phyloP scores from a whole-genome alignment of 2,113 vertebrate species.

The Andinoacara biseriatus region DNA sequence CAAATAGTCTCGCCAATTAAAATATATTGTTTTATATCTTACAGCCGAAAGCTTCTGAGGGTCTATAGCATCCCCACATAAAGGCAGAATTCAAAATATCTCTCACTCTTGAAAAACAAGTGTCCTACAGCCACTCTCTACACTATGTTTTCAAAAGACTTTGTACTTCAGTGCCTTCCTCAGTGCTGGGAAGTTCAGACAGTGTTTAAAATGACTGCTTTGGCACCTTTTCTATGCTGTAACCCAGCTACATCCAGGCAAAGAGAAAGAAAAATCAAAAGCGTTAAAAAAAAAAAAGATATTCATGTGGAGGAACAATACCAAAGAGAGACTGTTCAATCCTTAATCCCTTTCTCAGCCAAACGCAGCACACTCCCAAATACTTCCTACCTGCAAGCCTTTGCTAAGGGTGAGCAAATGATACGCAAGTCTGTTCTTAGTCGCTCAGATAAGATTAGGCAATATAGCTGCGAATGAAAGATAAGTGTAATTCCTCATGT shows the following conservation, averaged over 20 bases:
- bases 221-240: not conserved
- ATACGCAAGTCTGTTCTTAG: conserved; percentile 49
- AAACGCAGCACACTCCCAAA: conserved; percentile 4
- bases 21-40: not conserved
- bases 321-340: conserved; percentile 20
- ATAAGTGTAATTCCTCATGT: conserved; percentile 71
- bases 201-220: conserved; percentile 15
- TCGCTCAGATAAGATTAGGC: conserved; percentile 65
- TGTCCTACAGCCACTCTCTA: not conserved
- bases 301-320: conserved; percentile 48
- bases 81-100: not conserved
- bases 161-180: not conserved
- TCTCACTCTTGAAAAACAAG: not conserved
- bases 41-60: not conserved
- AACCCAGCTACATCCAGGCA: not conserved
- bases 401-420: conserved; percentile 30
- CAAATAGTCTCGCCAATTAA: not conserved
- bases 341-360: conserved; percentile 46
- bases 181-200: not conserved
- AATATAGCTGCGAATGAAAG: conserved; percentile 65
- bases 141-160: conserved; percentile 3
- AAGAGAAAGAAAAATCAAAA: conserved; percentile 8
- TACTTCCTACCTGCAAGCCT: conserved; percentile 42
- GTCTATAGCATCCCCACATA: not conserved
- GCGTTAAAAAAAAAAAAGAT: not conserved